These are phyloP conservation scores for Embidobia sp. DNA, from an alignment of 2,888 invertebrate genomes.

Conservation along the genomic window DNA sequence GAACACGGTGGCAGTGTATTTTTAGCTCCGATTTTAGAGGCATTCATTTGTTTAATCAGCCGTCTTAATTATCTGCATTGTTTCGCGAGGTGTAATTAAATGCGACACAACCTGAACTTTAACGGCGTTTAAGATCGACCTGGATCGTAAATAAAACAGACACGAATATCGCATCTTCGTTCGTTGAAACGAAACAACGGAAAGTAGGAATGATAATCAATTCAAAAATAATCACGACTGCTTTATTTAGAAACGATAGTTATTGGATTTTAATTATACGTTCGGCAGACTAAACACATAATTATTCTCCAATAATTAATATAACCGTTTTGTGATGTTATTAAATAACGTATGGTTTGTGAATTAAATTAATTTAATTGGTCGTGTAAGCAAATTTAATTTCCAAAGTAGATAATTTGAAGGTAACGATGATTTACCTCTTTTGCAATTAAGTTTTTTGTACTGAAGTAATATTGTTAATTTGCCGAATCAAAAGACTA, in stretches of 20 bases:
- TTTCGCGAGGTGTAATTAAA: too few relatives aligned
- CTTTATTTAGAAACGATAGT: constrained; percentile 39
- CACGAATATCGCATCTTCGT: too few relatives aligned
- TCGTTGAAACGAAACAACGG: too few relatives aligned
- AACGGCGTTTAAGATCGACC: too few relatives aligned
- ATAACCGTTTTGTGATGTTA: constrained; percentile 45
- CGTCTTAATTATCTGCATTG: too few relatives aligned
- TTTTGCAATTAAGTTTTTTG: constrained; percentile 5
- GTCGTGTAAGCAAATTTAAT: constrained; percentile 40
- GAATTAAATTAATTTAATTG: constrained; percentile 47
- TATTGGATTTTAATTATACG: constrained; percentile 49
- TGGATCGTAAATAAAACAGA: too few relatives aligned
- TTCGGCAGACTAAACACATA: constrained; percentile 33
- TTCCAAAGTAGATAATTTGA: constrained; percentile 12
- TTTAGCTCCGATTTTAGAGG: constrained; percentile 4
- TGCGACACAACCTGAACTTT: too few relatives aligned
- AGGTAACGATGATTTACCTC: constrained; percentile 17
- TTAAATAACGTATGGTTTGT: constrained; percentile 35
- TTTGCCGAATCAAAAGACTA: too few relatives aligned
- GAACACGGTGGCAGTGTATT: neutral
- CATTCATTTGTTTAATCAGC: too few relatives aligned
- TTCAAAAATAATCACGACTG: constrained; percentile 27
- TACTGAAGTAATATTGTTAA: neutral
- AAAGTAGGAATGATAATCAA: constrained; percentile 11
- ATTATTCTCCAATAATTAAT: constrained; percentile 49